These are phyloP conservation scores for Bostrychus sinensis DNA, from an alignment of 2,113 vertebrate genomes.

Conservation along the genomic window DNA sequence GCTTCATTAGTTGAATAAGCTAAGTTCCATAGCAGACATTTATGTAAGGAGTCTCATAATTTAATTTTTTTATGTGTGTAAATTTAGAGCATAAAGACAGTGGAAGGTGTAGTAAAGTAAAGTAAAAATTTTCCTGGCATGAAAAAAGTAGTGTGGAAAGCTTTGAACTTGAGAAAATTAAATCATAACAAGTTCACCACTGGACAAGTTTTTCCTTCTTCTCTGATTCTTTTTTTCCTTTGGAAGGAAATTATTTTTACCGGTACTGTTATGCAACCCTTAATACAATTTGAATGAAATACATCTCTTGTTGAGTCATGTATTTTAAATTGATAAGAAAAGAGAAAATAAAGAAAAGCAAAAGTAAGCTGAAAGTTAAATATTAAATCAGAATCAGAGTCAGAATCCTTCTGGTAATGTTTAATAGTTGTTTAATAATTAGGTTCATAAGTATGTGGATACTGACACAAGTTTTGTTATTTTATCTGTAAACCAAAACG, in stretches of 20 bases:
- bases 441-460: too few relatives aligned
- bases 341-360: not conserved
- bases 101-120: not conserved
- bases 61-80: not conserved
- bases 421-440: not conserved
- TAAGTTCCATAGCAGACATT: conserved; percentile 1
- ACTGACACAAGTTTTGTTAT: too few relatives aligned
- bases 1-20: not conserved
- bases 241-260: not conserved
- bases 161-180: conserved; percentile 21
- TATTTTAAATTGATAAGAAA: not conserved
- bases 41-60: not conserved
- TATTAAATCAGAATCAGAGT: not conserved
- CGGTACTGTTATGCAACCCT: conserved; percentile 3
- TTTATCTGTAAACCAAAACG: too few relatives aligned
- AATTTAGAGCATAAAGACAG: not conserved
- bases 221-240: not conserved
- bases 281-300: not conserved
- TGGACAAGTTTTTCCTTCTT: conserved; percentile 17
- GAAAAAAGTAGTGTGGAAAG: conserved; percentile 18
- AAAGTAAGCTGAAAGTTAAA: not conserved
- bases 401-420: not conserved
- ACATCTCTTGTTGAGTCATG: conserved; percentile 4
- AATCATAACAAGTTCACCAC: conserved; percentile 5
- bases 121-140: conserved; percentile 15